Percentiles rank a stretch among this genome's conserved stretches.
phyloP scores from a whole-genome alignment of 2,888 invertebrate genomes.

The Monopis laevigella region DNA sequence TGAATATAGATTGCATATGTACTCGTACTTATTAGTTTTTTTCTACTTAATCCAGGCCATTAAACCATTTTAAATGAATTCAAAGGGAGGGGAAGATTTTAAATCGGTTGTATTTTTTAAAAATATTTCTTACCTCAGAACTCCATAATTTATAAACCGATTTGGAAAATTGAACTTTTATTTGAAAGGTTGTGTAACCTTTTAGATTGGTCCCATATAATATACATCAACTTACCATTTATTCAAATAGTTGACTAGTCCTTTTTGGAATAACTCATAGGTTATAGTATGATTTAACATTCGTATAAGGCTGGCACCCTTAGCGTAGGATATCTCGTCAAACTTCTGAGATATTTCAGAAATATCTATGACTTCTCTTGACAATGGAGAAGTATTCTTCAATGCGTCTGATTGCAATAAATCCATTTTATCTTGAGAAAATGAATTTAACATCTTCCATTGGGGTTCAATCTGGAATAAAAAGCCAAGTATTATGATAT shows the following conservation, averaged over 20 bases:
- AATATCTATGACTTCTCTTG: slow-evolving; percentile 54
- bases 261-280: slow-evolving; percentile 57
- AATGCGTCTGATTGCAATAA: slow-evolving; percentile 62
- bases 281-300: slow-evolving; percentile 69
- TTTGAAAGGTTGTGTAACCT: no score
- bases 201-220: no score
- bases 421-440: slow-evolving; percentile 63
- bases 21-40: no score
- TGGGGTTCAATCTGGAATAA: slow-evolving; percentile 58
- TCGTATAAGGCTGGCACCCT: slow-evolving; percentile 66
- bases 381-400: slow-evolving; percentile 65
- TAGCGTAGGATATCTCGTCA: slow-evolving; percentile 65
- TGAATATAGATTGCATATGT: no score
- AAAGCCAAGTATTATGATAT: neutral
- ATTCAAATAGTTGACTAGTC: slow-evolving; percentile 60
- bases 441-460: slow-evolving; percentile 65
- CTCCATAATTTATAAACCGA: no score
- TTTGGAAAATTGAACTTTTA: no score
- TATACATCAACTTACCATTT: slow-evolving; percentile 67
- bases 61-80: no score
- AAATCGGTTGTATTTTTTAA: no score
- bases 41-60: no score
- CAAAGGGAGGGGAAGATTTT: no score
- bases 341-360: slow-evolving; percentile 69
- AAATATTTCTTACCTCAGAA: no score